Evolutionary conservation across 2,113 vertebrate species (phyloP), one percentile per base, ranked within the genome.

Genomic region (Carollia perspicillata): DNA sequence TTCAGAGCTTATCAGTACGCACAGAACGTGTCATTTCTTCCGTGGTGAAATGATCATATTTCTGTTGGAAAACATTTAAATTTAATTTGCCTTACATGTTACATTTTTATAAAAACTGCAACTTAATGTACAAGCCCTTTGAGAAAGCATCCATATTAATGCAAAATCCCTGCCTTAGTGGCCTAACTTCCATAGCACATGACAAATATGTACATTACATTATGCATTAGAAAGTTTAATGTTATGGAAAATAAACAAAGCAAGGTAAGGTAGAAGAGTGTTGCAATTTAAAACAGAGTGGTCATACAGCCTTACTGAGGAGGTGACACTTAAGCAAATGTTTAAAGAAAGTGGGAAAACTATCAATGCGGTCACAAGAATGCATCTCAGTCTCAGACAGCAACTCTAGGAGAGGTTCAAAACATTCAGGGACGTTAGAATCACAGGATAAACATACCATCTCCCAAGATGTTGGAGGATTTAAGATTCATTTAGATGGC

Each of bases 11-110:
- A 42, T 23, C 30, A 74, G 84, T 72, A 35, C 5, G 74, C 17
- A 16, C n/a, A 51, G 37, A 80, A 96, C 23, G 49, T 72, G n/a
- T 28, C 17, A 87, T 90, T 93, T 93, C 10, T 74, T 65, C 40
- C 93, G 28, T 87, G 55, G 30, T 66, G n/a, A 95, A 84, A 89
- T 5, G 80, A 92, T 77, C 51, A 88, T 42, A 83, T 91, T 93
- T 88, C 6, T 90, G 22, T 84, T 87, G 55, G 33, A 90, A 90
- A 94, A 88, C 28, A 84, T 58, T 53, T 86, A 42, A 40, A 30
- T 55, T 74, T 78, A 55, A 78, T 66, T 96, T 88, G 11, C 33
- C 83, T 93, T 44, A 74, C 71, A 84, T 47, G 68, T 60, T 79
- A 53, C 3, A 53, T 74, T 68, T 79, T 93, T 30, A 84, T 49